phyloP scores from a whole-genome alignment of 2,888 invertebrate genomes.

The Tetrapedia diversipes region DNA sequence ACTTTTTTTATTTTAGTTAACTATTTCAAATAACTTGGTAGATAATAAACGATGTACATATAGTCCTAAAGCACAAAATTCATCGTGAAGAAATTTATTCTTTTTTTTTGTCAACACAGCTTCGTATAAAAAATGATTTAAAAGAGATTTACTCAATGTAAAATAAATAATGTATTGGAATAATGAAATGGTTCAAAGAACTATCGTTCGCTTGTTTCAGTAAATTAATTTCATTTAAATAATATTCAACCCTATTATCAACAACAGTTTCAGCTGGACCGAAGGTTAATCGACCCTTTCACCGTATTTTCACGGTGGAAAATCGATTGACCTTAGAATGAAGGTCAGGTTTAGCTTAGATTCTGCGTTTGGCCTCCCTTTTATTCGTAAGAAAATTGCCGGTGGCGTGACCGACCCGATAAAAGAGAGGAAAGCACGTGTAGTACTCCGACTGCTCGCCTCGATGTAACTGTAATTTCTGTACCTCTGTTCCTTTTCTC shows the following conservation, averaged over 20 bases:
- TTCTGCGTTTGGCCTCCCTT: not conserved
- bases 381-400: constrained; percentile 33
- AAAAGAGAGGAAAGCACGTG: constrained; percentile 8
- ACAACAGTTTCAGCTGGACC: not conserved
- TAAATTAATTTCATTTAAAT: too few relatives aligned
- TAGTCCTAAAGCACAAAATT: too few relatives aligned
- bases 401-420: constrained; percentile 51
- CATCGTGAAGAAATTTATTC: too few relatives aligned
- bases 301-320: constrained; percentile 37
- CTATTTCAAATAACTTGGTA: too few relatives aligned
- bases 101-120: too few relatives aligned
- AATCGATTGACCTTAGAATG: constrained; percentile 57
- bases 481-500: not conserved
- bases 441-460: not conserved
- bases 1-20: too few relatives aligned
- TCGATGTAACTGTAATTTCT: constrained; percentile 10
- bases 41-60: too few relatives aligned
- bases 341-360: constrained; percentile 44
- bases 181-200: not conserved
- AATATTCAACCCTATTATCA: too few relatives aligned
- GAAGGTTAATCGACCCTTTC: constrained; percentile 38
- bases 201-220: too few relatives aligned
- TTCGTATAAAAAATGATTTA: too few relatives aligned
- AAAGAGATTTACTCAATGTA: not conserved
- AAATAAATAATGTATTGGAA: not conserved